Evolutionary conservation across 2,113 vertebrate species (phyloP), one percentile per base, ranked within the genome.

Genomic region (Scomber colias): DNA sequence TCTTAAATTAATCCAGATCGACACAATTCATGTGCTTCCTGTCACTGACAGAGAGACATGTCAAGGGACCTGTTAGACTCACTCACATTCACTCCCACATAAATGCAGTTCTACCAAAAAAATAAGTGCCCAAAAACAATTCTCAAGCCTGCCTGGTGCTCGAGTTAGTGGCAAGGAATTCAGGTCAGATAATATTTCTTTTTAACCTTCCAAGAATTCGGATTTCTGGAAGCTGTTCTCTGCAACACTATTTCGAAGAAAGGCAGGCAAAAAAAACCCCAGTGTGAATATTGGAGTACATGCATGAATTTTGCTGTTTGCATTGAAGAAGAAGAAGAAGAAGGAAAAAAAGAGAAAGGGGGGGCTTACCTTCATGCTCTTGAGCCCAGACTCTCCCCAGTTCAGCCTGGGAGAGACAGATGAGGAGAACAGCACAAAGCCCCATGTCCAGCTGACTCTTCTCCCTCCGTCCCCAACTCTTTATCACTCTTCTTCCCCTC

Each of bases 371-470:
- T 94, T 90, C 85, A 44, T 75, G 87, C 70, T 89, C 86, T 17
- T 87, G 90, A 77, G 91, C 90, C 93, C 92, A 94, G 65, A 92
- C 91, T 85, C 89, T 93, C 64, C 89, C 91, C 84, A 96, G 81
- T 89, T 95, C 93, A 78, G 92, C 93, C 92, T 94, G 95, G 83
- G 92, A 94, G 75, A 96, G 93, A 87, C 92, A 95, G 88, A 96
- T 90, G 68, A 96, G 88, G 89, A 96, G 86, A 87, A 95, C 81
- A 63, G 92, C 89, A 75, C 88, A 94, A 55, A 95, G 86, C 89
- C 93, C 91, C 95, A 96, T 96, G 89, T 93, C 93, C 91, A 45
- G 79, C 77, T 55, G 64, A 64, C 79, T 77, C 71, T 83, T 87
- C 88, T 83, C 79, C 90, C 73, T 81, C 84, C 87, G 88, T 86